Conservation (phyloP, 1,140 invertebrate genomes). For the Eupristina koningsbergeri region DNA sequence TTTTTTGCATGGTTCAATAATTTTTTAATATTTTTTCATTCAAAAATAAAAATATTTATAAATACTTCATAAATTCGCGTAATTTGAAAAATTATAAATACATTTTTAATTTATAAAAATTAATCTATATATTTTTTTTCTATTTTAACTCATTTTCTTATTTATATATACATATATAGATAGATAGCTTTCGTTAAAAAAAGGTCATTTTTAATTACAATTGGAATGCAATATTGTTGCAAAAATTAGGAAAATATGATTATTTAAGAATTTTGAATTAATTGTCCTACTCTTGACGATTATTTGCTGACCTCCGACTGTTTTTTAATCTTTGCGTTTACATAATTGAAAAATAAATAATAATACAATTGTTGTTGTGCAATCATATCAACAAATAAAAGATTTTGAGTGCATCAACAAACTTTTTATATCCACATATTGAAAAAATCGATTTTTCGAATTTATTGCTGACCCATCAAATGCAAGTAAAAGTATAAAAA, state of each 20-base stretch:
- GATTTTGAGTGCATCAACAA: background rate
- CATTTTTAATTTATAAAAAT: too few species aligned
- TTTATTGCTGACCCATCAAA: background rate
- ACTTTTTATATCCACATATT: background rate
- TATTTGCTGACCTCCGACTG: slow-evolving; percentile 7
- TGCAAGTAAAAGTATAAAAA: background rate
- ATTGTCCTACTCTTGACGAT: background rate
- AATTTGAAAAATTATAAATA: too few species aligned
- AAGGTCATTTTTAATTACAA: too few species aligned
- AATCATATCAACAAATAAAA: slow-evolving; percentile 4
- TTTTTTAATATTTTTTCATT: too few species aligned
- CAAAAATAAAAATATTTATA: too few species aligned
- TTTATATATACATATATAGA: too few species aligned
- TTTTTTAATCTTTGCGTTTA: slow-evolving; percentile 16
- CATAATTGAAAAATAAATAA: slow-evolving; percentile 14
- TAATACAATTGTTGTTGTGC: background rate
- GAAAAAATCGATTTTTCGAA: background rate
- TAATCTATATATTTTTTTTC: too few species aligned
- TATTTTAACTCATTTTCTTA: too few species aligned
- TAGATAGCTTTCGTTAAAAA: too few species aligned
- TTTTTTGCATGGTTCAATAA: too few species aligned
- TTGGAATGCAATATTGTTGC: background rate
- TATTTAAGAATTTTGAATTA: background rate
- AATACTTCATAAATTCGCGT: too few species aligned
- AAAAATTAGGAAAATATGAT: background rate